These are phyloP conservation scores for Carapus acus DNA, from an alignment of 2,797 vertebrate species.

Conservation along the genomic window DNA sequence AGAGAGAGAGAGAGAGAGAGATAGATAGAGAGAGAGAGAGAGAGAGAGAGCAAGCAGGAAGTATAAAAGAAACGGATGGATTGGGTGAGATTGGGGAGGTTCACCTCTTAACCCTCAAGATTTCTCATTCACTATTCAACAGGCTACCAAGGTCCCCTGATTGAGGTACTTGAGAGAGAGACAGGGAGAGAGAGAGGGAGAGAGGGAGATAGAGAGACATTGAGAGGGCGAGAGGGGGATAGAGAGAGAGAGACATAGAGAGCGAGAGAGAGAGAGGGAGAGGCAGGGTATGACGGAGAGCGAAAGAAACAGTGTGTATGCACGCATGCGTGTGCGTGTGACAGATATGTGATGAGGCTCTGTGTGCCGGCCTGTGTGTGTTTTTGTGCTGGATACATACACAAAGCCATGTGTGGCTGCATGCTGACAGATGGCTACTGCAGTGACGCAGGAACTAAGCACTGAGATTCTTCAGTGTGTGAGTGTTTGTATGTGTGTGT, in stretches of 20 bases:
- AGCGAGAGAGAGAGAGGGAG: slow-evolving; percentile 1
- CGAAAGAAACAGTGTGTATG: no score
- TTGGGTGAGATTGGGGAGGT: no score
- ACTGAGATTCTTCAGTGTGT: slow-evolving; percentile 54
- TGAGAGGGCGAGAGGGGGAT: slow-evolving; percentile 9
- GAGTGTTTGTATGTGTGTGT: slow-evolving; percentile 52
- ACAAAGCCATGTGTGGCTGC: slow-evolving; percentile 50
- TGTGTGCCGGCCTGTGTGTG: neutral
- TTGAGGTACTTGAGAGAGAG: slow-evolving; percentile 38
- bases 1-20: no score
- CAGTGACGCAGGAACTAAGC: slow-evolving; percentile 67
- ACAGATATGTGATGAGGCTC: slow-evolving; percentile 22
- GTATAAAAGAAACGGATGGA: slow-evolving; percentile 29
- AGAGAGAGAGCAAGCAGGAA: neutral
- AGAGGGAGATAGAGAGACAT: slow-evolving; percentile 21
- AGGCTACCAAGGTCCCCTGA: slow-evolving; percentile 26
- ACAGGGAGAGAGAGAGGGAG: slow-evolving; percentile 51
- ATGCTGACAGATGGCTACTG: slow-evolving; percentile 69
- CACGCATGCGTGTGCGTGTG: slow-evolving; percentile 4
- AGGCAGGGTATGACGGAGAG: no score
- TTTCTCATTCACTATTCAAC: slow-evolving; percentile 30
- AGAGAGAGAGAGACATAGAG: slow-evolving; percentile 1
- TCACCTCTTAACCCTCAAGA: slow-evolving; percentile 20
- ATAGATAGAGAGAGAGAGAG: slow-evolving; percentile 7
- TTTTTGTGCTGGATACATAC: slow-evolving; percentile 28